A percentile compares a stretch with the other conserved stretches of the same genome.
Evolutionary conservation across 2,888 invertebrate species (phyloP).

Genomic region (Uloborus plumipes): DNA sequence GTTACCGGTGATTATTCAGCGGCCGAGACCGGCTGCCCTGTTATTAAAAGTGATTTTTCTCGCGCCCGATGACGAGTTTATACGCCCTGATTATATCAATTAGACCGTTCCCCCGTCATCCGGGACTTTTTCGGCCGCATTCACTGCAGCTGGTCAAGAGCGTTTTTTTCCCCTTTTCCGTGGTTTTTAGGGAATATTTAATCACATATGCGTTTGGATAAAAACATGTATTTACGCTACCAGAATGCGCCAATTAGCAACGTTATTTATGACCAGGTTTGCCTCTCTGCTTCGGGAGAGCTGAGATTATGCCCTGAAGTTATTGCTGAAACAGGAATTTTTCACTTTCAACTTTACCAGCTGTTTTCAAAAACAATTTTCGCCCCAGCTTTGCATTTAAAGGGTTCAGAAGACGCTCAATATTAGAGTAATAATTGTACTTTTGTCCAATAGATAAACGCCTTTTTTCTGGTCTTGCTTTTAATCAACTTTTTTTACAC

Average conservation of each 20-base stretch:
- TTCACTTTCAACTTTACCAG: too few relatives aligned
- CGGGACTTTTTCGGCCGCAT: too few relatives aligned
- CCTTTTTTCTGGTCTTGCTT: too few relatives aligned
- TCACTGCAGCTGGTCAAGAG: too few relatives aligned
- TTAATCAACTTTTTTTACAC: too few relatives aligned
- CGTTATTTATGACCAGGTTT: constrained; percentile 32
- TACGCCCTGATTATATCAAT: constrained; percentile 56
- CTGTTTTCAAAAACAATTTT: too few relatives aligned
- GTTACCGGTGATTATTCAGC: constrained; percentile 60
- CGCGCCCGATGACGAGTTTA: constrained; percentile 23
- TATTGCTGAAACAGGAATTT: constrained; percentile 16
- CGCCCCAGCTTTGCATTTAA: too few relatives aligned
- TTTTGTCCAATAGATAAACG: too few relatives aligned
- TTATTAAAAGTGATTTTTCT: constrained; percentile 63
- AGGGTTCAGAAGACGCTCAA: too few relatives aligned
- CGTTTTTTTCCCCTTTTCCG: background rate
- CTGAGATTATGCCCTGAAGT: background rate
- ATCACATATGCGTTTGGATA: constrained; percentile 26
- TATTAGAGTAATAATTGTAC: too few relatives aligned
- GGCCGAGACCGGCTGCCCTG: constrained; percentile 25
- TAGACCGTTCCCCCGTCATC: constrained; percentile 11
- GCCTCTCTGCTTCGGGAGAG: too few relatives aligned
- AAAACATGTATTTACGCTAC: constrained; percentile 31
- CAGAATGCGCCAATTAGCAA: constrained; percentile 40
- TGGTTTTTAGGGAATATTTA: constrained; percentile 46